Evolutionary conservation across 2,888 invertebrate genomes (phyloP), one percentile per base, ranked within the genome.

Genomic region (Crepidodera aurea): DNA sequence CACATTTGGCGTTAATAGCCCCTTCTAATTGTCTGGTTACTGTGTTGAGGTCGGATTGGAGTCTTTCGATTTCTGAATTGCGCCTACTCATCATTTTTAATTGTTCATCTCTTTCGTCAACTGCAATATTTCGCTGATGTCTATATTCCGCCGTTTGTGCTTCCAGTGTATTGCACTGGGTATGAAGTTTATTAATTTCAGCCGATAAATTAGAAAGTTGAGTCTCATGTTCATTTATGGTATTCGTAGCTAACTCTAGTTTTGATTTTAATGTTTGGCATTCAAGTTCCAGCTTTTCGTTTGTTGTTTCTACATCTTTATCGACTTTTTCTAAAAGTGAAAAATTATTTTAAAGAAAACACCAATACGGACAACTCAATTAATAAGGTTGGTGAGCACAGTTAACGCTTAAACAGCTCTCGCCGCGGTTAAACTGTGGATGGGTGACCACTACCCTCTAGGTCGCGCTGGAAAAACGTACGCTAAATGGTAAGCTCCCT

Each of bases 1-100:
- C 92, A 82, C 92, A 93, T 83, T 94, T 95, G 1, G 91, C 87
- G 71, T 88, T 86, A 64, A 93, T 89, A 16, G 94, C 90, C 51
- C 85, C 79, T 70, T 90, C 87, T 29, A 96, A 79, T 79, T 94
- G 93, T 70, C 87, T 85, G n/a, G 90, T 87, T 54, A 93, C 81
- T 1, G 87, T 82, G 44, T 84, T 83, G 65, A 92, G 81, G 78
- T 91, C 93, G 2, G 86, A 83, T 71, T 88, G 88, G 61, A 92
- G 79, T 53, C 90, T 84, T 76, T 92, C 90, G 37, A 92, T 80
- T 83, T 94, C 92, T 0, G 85, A 82, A 76, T 89, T 87, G 54
- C 91, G 85, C 18, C 92, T 83, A 75, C 92, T 88, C 16, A 92
- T 81, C 77, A 90, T 88, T 69, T 88, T 85, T 13, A 88, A 84